A percentile compares a stretch with the other conserved stretches of the same genome.
phyloP scores from a whole-genome alignment of 2,797 vertebrate species.

The Anguilla pacifica region DNA sequence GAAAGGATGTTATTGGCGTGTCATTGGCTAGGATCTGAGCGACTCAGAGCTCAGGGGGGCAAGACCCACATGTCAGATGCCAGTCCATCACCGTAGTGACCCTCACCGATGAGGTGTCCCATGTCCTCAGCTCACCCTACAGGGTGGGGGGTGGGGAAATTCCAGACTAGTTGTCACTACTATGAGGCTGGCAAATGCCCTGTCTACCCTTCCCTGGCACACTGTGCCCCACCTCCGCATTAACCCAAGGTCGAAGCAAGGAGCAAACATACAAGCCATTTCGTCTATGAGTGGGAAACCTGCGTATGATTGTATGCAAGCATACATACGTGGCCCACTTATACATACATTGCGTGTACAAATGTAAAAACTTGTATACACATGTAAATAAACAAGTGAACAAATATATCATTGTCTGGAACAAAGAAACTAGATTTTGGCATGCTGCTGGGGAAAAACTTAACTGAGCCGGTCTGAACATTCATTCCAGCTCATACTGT shows the following conservation, averaged over 20 bases:
- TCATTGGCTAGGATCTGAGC: conserved; percentile 57
- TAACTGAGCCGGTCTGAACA: background rate
- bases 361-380: background rate
- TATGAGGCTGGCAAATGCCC: background rate
- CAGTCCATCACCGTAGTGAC: conserved; percentile 10
- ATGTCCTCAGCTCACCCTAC: conserved; percentile 47
- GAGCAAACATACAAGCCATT: background rate
- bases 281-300: background rate
- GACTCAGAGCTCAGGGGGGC: conserved; percentile 49
- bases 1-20: background rate
- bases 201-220: background rate
- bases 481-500: background rate
- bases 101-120: conserved; percentile 30
- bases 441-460: background rate
- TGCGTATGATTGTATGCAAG: background rate
- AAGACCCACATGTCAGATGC: conserved; percentile 55
- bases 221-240: background rate
- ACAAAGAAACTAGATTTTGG: background rate
- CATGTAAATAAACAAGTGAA: background rate
- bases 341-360: too few relatives aligned
- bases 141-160: background rate
- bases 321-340: background rate
- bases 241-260: background rate
- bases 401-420: background rate
- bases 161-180: background rate